Percentiles rank a stretch among this genome's conserved stretches.
phyloP scores from a whole-genome alignment of 2,797 vertebrate species.

The Melanotaenia trifasciata region DNA sequence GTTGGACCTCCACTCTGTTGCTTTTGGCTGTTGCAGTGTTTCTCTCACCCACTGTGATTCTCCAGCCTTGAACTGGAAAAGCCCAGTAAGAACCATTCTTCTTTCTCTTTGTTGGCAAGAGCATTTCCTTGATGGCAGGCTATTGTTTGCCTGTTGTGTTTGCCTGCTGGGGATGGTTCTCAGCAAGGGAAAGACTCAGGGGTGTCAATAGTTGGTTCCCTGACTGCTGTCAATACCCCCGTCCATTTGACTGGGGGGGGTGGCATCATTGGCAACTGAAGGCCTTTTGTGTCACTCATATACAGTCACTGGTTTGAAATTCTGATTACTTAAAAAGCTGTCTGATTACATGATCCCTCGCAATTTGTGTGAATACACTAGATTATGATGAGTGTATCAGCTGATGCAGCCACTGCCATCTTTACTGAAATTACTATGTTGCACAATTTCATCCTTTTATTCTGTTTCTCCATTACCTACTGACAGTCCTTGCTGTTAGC shows the following conservation, averaged over 20 bases:
- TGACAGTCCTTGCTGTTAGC: constrained; percentile 1
- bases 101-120: constrained; percentile 30
- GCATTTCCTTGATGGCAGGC: constrained; percentile 66
- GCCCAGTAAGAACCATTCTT: constrained; percentile 42
- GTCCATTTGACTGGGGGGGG: constrained; percentile 56
- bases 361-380: neutral
- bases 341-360: constrained; percentile 52
- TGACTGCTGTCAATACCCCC: constrained; percentile 48
- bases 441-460: constrained; percentile 4
- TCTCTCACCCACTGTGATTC: constrained; percentile 48
- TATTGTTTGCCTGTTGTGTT: constrained; percentile 78
- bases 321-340: constrained; percentile 37
- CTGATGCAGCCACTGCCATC: constrained; percentile 1
- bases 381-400: neutral
- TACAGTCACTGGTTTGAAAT: constrained; percentile 58
- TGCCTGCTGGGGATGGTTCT: constrained; percentile 69
- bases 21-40: constrained; percentile 22
- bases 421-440: neutral
- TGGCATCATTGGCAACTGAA: constrained; percentile 68
- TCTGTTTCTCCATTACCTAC: neutral
- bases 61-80: constrained; percentile 67
- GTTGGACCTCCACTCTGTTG: neutral
- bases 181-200: constrained; percentile 60
- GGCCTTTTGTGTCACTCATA: constrained; percentile 56
- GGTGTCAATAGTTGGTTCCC: constrained; percentile 73